Conservation (phyloP, 2,797 vertebrate species). For the Spizella passerina region DNA sequence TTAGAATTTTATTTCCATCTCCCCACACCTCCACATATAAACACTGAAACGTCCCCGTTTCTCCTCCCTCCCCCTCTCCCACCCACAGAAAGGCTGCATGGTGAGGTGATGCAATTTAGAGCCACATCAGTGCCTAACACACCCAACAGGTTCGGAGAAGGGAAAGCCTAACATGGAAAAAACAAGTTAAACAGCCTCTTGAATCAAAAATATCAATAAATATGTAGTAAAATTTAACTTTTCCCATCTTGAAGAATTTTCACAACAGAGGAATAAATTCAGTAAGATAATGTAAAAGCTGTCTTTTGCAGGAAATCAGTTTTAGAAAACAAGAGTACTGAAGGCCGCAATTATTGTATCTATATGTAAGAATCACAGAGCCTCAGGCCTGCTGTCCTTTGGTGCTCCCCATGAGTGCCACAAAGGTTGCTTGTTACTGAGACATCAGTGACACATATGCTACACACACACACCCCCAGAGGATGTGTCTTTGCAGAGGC, state of each 20-base stretch:
- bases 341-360: neutral
- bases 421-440: neutral
- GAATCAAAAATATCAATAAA: slow-evolving; percentile 28
- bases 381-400: neutral
- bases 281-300: slow-evolving; percentile 27
- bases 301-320: slow-evolving; percentile 16
- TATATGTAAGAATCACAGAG: neutral
- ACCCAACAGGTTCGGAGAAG: neutral
- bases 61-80: neutral
- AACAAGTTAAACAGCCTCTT: neutral
- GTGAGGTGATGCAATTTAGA: slow-evolving; percentile 14
- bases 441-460: neutral
- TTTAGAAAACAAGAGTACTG: slow-evolving; percentile 16
- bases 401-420: neutral
- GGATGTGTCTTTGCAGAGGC: neutral
- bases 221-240: neutral
- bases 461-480: neutral
- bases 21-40: slow-evolving; percentile 39
- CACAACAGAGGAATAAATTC: slow-evolving; percentile 24
- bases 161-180: neutral
- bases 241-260: slow-evolving; percentile 3
- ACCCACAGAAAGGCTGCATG: neutral
- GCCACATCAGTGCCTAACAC: slow-evolving; percentile 13
- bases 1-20: slow-evolving; percentile 58
- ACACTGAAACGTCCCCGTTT: neutral